Evolutionary conservation across 2,888 invertebrate genomes (phyloP).

Genomic region (Coelogynopora nodosa): DNA sequence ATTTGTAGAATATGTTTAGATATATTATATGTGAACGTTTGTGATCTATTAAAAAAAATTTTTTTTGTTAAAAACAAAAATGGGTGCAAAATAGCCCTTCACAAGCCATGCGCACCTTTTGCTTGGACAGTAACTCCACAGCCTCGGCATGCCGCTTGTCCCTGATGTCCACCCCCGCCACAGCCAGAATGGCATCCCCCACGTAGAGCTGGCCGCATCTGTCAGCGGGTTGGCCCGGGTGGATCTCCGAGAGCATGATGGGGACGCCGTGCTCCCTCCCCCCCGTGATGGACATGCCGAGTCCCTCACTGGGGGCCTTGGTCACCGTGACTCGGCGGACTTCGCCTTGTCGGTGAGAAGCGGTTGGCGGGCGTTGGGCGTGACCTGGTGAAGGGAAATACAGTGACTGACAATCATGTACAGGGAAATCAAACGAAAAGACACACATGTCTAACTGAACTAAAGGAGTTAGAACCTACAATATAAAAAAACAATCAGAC

Average conservation of each 20-base stretch:
- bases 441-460: too few relatives aligned
- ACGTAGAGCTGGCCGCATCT: slow-evolving; percentile 72
- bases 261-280: slow-evolving; percentile 82
- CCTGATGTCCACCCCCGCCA: slow-evolving; percentile 74
- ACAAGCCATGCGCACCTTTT: slow-evolving; percentile 65
- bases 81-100: too few relatives aligned
- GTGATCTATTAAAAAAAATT: background rate
- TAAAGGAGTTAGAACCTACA: too few relatives aligned
- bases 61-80: slow-evolving; percentile 27
- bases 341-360: slow-evolving; percentile 47
- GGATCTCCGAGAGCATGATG: slow-evolving; percentile 77
- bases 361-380: background rate
- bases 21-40: too few relatives aligned
- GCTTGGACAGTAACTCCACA: slow-evolving; percentile 74
- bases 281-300: slow-evolving; percentile 80
- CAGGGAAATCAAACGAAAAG: too few relatives aligned
- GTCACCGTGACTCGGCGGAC: slow-evolving; percentile 67
- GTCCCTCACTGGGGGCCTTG: slow-evolving; percentile 73
- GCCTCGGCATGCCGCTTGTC: slow-evolving; percentile 78
- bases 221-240: slow-evolving; percentile 74
- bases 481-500: too few relatives aligned
- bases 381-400: too few relatives aligned
- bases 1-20: too few relatives aligned
- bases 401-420: too few relatives aligned
- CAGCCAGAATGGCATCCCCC: slow-evolving; percentile 78